Percentiles rank a stretch among this genome's conserved stretches.
These are phyloP conservation scores for Hesperia comma DNA, from an alignment of 2,888 invertebrate genomes.

Conservation along the genomic window DNA sequence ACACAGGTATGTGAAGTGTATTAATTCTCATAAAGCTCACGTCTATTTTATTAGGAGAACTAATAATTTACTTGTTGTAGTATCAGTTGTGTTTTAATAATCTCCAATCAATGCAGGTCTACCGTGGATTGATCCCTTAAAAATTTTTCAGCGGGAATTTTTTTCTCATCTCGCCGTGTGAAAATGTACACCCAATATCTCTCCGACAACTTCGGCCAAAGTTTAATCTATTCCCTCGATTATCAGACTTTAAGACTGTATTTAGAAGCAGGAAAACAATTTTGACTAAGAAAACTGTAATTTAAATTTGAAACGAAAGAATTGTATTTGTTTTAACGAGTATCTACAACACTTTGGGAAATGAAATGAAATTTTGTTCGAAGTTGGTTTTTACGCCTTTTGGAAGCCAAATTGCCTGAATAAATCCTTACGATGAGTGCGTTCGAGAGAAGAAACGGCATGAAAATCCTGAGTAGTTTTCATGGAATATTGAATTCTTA, in stretches of 20 bases:
- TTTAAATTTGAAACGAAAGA: constrained; percentile 6
- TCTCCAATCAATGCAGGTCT: not conserved
- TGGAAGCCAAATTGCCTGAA: no score
- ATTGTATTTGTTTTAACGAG: constrained; percentile 7
- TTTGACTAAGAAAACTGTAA: constrained; percentile 15
- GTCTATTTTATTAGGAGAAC: no score
- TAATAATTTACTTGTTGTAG: no score
- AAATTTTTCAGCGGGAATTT: constrained; percentile 10
- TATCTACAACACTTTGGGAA: not conserved
- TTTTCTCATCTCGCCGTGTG: constrained; percentile 26
- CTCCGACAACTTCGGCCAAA: constrained; percentile 11
- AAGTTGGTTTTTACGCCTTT: no score
- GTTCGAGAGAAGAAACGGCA: no score
- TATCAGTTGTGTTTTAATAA: no score
- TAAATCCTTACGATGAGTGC: no score
- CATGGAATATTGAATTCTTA: no score
- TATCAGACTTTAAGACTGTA: constrained; percentile 15
- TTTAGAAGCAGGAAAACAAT: constrained; percentile 17
- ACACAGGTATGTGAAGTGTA: no score
- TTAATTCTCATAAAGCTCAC: no score
- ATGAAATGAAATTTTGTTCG: no score
- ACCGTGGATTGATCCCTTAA: not conserved
- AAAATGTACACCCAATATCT: constrained; percentile 32
- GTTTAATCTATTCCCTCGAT: constrained; percentile 29
- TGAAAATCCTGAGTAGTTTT: no score